phyloP scores from a whole-genome alignment of 1,140 invertebrate genomes.

The Rhynchophorus ferrugineus region DNA sequence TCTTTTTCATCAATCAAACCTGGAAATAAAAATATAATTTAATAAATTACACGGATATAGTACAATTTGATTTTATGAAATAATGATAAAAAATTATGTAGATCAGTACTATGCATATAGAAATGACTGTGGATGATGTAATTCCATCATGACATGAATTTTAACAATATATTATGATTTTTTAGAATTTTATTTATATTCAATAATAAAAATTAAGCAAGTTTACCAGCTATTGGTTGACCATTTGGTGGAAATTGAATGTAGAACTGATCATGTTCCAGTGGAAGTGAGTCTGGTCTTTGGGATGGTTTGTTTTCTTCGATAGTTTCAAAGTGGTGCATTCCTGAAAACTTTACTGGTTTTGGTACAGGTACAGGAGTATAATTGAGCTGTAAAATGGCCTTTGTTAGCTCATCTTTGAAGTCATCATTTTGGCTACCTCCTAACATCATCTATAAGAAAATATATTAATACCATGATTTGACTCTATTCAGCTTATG shows the following conservation, averaged over 20 bases:
- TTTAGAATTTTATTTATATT: no score
- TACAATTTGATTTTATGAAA: no score
- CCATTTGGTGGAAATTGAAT: constrained; percentile 48
- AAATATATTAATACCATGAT: constrained; percentile 13
- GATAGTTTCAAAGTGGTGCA: constrained; percentile 28
- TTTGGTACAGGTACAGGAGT: constrained; percentile 33
- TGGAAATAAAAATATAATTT: constrained; percentile 7
- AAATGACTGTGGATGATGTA: no score
- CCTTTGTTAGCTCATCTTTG: constrained; percentile 30
- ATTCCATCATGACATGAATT: no score
- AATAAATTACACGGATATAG: constrained; percentile 1
- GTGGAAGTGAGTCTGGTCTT: constrained; percentile 16
- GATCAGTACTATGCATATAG: no score
- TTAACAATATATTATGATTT: no score
- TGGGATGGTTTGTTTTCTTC: constrained; percentile 29
- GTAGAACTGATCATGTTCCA: constrained; percentile 39
- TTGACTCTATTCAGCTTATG: no score
- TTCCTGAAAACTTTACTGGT: constrained; percentile 28
- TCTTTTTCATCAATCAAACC: constrained; percentile 4
- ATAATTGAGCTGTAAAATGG: constrained; percentile 30
- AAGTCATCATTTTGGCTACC: constrained; percentile 32
- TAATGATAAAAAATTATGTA: no score
- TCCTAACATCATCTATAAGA: constrained; percentile 26
- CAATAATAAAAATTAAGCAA: no score
- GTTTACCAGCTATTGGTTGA: constrained; percentile 41